These are phyloP conservation scores for Elaphurus davidianus DNA, from an alignment of 2,113 vertebrate species.

Conservation along the genomic window DNA sequence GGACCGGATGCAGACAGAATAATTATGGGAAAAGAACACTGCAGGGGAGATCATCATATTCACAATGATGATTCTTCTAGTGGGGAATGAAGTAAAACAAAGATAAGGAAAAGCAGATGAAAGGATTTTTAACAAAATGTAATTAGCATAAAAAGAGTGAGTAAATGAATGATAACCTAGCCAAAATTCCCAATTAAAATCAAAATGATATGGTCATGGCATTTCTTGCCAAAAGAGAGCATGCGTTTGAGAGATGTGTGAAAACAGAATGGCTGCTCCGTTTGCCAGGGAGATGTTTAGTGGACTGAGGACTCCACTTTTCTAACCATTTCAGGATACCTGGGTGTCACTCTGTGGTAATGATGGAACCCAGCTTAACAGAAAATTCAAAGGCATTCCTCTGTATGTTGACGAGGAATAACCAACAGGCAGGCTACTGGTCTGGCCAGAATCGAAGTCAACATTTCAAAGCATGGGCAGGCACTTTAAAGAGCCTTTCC, in stretches of 20 bases:
- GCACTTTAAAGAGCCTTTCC: neutral
- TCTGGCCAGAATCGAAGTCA: neutral
- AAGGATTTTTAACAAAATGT: slow-evolving; percentile 11
- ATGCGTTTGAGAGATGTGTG: neutral
- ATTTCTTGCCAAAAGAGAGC: neutral
- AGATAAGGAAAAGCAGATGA: neutral
- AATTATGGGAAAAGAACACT: neutral
- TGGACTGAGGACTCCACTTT: neutral
- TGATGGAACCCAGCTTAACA: neutral
- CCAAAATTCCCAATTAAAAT: neutral
- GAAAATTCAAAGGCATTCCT: slow-evolving; percentile 13
- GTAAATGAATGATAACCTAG: neutral
- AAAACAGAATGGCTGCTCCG: neutral
- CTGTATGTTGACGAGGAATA: neutral
- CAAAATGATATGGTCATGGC: neutral
- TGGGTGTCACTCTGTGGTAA: neutral
- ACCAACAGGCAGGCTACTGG: neutral
- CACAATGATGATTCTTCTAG: neutral
- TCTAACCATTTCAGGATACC: neutral
- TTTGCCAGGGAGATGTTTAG: neutral
- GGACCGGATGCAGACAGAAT: neutral
- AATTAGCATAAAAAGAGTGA: slow-evolving; percentile 34
- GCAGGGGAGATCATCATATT: neutral
- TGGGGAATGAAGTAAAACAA: slow-evolving; percentile 5
- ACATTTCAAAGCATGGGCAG: slow-evolving; percentile 20